Evolutionary conservation across 2,888 invertebrate species (phyloP), one percentile per base, ranked within the genome.

Genomic region (Listrodromus nycthemerus): DNA sequence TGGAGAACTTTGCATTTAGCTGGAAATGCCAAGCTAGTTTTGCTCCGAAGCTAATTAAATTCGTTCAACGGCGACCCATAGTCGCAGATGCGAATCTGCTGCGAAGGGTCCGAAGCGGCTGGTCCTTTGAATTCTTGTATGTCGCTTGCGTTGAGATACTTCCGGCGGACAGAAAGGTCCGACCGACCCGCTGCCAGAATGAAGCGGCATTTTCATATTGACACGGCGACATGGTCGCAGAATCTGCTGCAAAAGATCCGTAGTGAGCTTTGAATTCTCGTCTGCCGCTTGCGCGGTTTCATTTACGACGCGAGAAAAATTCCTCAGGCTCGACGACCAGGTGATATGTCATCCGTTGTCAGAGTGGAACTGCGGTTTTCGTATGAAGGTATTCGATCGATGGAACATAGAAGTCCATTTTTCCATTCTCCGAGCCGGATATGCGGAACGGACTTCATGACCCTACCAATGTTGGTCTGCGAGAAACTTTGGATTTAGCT

Each of bases 401-500:
- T 27, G 58, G 27, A 13, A 1, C 58, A 10, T 13, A 1, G 13
- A 58, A 21, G 10, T 27, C 8, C 10, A 24, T 27, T 58, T 24
- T 58, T 58, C 24, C 55, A 58, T 58, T 4, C 13, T 8, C 1
- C 1, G 33, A 33, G 33, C 33, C 5, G 33, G 5, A 6, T 33
- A 33, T 33, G n/a, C 33, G 33, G 33, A 0, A 33, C 7, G 4
- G 33, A 33, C 33, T 33, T 33, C 33, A 33, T 33, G 33, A 33
- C 6, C 33, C 7, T 5, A 33, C 6, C 33, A 7, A 33, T 30
- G 58, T 24, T 27, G 27, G 45, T 48, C 16, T 16, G 16, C 24
- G 45, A 16, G 16, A 1, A 67, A 48, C 24, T 24, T 67, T 45
- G 48, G 48, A 67, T 67, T 67, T 67, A 67, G 27, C 24, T 67